Percentiles rank a stretch among this genome's conserved stretches.
phyloP scores from a whole-genome alignment of 2,113 vertebrate genomes.

The Calidris pygmaea region DNA sequence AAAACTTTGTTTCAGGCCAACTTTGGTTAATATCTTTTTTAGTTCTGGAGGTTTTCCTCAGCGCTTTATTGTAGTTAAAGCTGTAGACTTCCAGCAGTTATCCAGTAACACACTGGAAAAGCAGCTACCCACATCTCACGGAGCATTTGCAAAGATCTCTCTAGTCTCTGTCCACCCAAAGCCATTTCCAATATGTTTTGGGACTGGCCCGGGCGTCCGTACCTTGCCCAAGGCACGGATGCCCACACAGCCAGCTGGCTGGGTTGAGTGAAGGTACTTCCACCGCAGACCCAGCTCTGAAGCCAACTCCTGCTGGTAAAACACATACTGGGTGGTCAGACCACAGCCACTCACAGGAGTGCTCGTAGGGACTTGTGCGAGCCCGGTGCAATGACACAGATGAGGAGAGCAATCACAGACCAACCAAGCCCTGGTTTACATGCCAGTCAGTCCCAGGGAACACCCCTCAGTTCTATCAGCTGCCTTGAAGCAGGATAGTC shows the following conservation, averaged over 20 bases:
- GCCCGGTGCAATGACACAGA: too few species aligned
- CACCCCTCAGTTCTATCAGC: not conserved
- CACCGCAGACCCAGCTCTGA: not conserved
- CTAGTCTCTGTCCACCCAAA: not conserved
- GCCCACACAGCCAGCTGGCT: too few species aligned
- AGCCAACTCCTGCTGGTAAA: not conserved
- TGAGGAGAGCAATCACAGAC: not conserved
- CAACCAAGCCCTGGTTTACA: not conserved
- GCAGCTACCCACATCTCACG: too few species aligned
- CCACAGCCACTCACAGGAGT: not conserved
- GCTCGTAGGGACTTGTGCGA: not conserved
- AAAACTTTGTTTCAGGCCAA: not conserved
- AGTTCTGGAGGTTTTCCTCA: not conserved
- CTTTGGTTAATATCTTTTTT: not conserved
- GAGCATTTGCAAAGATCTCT: not conserved
- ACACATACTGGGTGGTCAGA: not conserved
- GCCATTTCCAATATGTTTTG: not conserved
- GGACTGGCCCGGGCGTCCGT: not conserved
- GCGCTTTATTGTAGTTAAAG: fast-evolving
- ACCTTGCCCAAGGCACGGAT: not conserved
- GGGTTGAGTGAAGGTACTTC: not conserved
- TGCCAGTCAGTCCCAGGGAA: not conserved
- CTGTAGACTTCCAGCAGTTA: too few species aligned
- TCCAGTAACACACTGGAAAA: not conserved
- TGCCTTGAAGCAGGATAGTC: not conserved